phyloP scores from a whole-genome alignment of 2,888 invertebrate genomes.

The Aproaerema taeniolella region DNA sequence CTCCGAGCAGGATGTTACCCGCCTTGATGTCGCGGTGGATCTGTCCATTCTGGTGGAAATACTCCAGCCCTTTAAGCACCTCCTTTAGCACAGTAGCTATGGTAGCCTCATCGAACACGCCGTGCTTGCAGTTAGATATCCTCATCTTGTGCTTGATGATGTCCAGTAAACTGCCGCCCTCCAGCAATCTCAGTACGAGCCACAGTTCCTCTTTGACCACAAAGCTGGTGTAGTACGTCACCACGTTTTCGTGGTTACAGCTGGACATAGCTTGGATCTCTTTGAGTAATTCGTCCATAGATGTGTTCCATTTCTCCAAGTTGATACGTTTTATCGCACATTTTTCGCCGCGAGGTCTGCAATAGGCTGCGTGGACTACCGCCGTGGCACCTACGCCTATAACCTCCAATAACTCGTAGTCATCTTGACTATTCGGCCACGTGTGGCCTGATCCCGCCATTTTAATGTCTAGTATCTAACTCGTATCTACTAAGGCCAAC shows the following conservation, averaged over 20 bases:
- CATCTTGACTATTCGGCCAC: slow-evolving; percentile 96
- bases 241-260: slow-evolving; percentile 99
- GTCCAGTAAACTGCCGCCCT: slow-evolving; percentile 93
- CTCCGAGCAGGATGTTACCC: slow-evolving; percentile 92
- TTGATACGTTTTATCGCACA: slow-evolving; percentile 99
- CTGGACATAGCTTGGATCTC: slow-evolving; percentile 98
- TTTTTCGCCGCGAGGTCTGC: slow-evolving; percentile 95
- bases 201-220: slow-evolving; percentile 98
- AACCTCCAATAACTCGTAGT: slow-evolving; percentile 95
- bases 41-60: slow-evolving; percentile 97
- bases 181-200: slow-evolving; percentile 97
- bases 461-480: slow-evolving; percentile 46
- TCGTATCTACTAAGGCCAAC: slow-evolving; percentile 50
- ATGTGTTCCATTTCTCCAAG: slow-evolving; percentile 99
- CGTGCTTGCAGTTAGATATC: slow-evolving; percentile 93
- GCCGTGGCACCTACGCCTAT: slow-evolving; percentile 99
- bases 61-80: slow-evolving; percentile 98
- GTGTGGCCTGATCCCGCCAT: slow-evolving; percentile 63
- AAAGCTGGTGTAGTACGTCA: slow-evolving; percentile 99
- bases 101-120: slow-evolving; percentile 98
- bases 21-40: slow-evolving; percentile 88
- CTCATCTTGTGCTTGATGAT: slow-evolving; percentile 98
- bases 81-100: slow-evolving; percentile 98
- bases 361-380: slow-evolving; percentile 96
- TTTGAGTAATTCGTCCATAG: slow-evolving; percentile 98